Evolutionary conservation across 2,113 vertebrate species (phyloP).

Genomic region (Lophochroa leadbeateri): DNA sequence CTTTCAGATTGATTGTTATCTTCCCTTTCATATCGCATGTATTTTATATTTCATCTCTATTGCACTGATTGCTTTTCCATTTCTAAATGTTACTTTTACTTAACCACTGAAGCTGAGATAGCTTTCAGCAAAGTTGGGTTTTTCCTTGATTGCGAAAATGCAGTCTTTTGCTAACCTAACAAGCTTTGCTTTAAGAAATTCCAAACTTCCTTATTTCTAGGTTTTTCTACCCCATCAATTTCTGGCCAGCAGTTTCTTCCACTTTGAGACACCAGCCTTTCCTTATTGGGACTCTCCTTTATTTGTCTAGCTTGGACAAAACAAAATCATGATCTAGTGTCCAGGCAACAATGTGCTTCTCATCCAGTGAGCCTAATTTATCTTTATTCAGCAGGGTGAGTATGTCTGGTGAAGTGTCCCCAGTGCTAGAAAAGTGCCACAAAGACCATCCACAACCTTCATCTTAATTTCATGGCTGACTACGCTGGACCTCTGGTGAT

Average conservation of each 20-base stretch:
- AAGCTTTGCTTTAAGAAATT: not conserved
- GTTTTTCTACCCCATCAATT: not conserved
- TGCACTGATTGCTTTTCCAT: not conserved
- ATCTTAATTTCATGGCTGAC: not conserved
- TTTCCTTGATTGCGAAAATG: not conserved
- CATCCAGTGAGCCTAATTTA: not conserved
- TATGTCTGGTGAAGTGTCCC: not conserved
- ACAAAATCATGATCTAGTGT: not conserved
- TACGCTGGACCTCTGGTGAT: not conserved
- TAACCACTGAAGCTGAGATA: not conserved
- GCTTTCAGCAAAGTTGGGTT: not conserved
- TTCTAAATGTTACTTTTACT: not conserved
- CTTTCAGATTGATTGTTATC: not conserved
- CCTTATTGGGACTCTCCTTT: not conserved
- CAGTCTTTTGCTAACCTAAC: not conserved
- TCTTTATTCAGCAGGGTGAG: not conserved
- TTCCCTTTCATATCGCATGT: not conserved
- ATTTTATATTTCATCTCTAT: not conserved
- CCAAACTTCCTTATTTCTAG: not conserved
- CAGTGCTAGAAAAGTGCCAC: not conserved
- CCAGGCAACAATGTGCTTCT: not conserved
- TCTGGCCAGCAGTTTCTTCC: not conserved
- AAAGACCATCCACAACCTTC: not conserved
- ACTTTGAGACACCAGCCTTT: not conserved
- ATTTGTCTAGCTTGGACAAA: not conserved